Conservation (phyloP, 1,140 invertebrate genomes). For the Cherax destructor region DNA sequence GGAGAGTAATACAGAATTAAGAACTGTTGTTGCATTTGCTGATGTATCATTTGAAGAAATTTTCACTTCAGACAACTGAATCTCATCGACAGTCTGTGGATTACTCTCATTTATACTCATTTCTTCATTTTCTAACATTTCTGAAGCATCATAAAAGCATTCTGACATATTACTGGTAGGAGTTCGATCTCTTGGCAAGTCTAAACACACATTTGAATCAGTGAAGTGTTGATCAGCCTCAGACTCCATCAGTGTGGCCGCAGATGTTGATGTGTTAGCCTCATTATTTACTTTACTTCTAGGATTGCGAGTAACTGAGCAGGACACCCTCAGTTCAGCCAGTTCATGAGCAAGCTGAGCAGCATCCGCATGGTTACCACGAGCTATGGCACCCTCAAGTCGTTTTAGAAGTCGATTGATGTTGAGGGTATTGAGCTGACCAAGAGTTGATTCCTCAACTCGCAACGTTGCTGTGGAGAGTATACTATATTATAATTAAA, state of each 20-base stretch:
- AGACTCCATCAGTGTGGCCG: neutral
- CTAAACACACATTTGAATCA: neutral
- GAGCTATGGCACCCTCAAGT: slow-evolving; percentile 82
- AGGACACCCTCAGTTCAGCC: slow-evolving; percentile 79
- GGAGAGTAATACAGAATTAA: neutral
- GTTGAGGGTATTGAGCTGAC: slow-evolving; percentile 77
- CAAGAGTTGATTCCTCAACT: slow-evolving; percentile 55
- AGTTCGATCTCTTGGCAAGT: neutral
- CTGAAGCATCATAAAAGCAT: slow-evolving; percentile 57
- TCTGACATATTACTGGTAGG: slow-evolving; percentile 51
- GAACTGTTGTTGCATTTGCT: neutral
- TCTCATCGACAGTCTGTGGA: neutral
- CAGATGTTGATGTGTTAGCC: neutral
- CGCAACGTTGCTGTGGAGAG: slow-evolving; percentile 57
- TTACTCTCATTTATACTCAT: neutral
- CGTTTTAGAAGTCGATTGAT: slow-evolving; percentile 81
- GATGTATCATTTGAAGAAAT: neutral
- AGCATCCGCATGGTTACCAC: slow-evolving; percentile 82
- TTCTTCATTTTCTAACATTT: slow-evolving; percentile 43
- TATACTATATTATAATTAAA: slow-evolving; percentile 73
- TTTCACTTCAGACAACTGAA: neutral
- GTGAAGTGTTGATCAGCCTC: neutral
- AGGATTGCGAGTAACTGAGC: slow-evolving; percentile 76
- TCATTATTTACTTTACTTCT: slow-evolving; percentile 14
- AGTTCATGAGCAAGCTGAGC: slow-evolving; percentile 83